Conservation (phyloP, 2,113 vertebrate genomes). For the Gopherus flavomarginatus region DNA sequence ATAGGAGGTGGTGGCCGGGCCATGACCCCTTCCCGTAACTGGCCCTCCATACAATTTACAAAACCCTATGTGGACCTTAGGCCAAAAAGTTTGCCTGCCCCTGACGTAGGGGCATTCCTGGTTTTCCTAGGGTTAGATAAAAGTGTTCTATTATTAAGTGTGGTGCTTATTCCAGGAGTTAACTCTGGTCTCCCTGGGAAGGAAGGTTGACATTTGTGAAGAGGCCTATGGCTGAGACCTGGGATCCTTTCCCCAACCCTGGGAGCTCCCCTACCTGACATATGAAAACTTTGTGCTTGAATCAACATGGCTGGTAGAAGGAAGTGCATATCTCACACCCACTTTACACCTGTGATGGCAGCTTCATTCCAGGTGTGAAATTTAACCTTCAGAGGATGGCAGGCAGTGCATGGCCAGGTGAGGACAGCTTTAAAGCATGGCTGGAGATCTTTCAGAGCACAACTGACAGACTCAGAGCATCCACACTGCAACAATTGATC, state of each 20-base stretch:
- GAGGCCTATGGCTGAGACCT: neutral
- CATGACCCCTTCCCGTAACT: too few species aligned
- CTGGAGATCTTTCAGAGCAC: neutral
- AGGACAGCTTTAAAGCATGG: neutral
- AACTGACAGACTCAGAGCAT: fast-evolving
- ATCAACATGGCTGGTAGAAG: fast-evolving
- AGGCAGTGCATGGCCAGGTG: neutral
- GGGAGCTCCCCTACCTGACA: neutral
- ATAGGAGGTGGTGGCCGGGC: too few species aligned
- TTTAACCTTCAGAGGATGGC: neutral
- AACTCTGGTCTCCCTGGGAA: neutral
- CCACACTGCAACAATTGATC: neutral
- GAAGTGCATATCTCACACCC: neutral
- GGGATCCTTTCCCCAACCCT: neutral
- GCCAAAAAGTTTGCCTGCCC: too few species aligned
- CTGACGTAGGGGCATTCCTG: neutral
- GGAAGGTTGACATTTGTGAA: neutral
- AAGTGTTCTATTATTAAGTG: neutral
- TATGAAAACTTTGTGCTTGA: neutral
- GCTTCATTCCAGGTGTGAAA: neutral
- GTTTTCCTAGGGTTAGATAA: neutral
- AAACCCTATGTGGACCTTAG: too few species aligned
- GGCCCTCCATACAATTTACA: too few species aligned
- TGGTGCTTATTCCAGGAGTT: neutral
- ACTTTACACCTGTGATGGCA: neutral